Evolutionary conservation across 1,140 invertebrate genomes (phyloP).

Genomic region (Leptopilina boulardi): DNA sequence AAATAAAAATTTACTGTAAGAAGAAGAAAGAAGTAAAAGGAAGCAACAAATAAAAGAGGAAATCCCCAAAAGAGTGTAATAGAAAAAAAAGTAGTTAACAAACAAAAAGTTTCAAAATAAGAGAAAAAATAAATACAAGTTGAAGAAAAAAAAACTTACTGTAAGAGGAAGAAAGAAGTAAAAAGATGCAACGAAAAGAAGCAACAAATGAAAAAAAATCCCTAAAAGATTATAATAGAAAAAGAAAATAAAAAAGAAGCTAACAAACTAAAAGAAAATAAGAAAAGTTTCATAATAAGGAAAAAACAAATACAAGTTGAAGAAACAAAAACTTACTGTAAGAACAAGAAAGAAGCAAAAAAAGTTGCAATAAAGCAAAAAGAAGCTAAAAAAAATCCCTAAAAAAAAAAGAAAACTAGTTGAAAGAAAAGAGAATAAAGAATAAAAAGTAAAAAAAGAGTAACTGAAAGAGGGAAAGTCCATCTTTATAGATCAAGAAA

Average conservation of each 20-base stretch:
- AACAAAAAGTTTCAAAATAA: neutral
- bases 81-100: neutral
- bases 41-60: neutral
- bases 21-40: neutral
- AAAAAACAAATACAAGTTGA: neutral
- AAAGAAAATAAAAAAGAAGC: neutral
- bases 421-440: constrained; percentile 3
- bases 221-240: constrained; percentile 1
- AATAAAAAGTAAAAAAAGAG: neutral
- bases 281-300: neutral
- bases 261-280: neutral
- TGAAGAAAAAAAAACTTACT: neutral
- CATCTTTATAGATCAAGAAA: neutral
- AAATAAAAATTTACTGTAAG: neutral
- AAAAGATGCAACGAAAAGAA: neutral
- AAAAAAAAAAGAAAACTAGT: neutral
- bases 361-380: neutral
- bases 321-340: neutral
- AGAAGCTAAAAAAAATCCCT: neutral
- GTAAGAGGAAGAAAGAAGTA: neutral
- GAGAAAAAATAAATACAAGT: neutral
- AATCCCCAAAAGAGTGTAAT: neutral
- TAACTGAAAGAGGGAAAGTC: neutral
- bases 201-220: neutral
- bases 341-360: neutral